Conservation (phyloP, 2,797 vertebrate genomes). For the Mastacembelus armatus region DNA sequence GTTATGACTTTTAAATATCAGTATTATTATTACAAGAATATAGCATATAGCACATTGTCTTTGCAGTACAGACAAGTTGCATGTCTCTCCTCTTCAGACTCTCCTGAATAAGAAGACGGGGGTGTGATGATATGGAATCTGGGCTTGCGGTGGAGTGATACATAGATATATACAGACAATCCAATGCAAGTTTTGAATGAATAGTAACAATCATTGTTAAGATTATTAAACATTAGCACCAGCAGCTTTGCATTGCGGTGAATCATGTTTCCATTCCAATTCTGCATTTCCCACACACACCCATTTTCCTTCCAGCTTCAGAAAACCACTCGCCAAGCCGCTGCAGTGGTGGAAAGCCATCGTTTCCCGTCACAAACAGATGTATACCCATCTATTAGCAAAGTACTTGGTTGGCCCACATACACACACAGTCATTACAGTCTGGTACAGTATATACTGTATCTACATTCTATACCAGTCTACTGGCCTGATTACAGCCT, state of each 20-base stretch:
- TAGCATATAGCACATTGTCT: no score
- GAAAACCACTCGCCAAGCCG: constrained; percentile 57
- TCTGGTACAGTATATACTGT: constrained; percentile 9
- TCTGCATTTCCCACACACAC: constrained; percentile 65
- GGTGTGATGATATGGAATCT: no score
- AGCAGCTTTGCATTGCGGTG: constrained; percentile 33
- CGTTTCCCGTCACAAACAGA: constrained; percentile 74
- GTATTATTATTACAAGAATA: no score
- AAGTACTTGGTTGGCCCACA: constrained; percentile 17
- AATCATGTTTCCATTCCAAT: constrained; percentile 56
- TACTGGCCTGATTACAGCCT: constrained; percentile 60
- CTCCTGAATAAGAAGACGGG: not conserved
- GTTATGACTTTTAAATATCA: no score
- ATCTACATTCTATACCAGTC: constrained; percentile 24
- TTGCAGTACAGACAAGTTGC: no score
- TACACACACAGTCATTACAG: constrained; percentile 17
- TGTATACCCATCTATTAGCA: constrained; percentile 69
- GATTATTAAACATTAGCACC: constrained; percentile 22
- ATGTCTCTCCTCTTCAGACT: not conserved
- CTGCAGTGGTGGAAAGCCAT: constrained; percentile 65
- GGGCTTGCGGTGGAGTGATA: no score
- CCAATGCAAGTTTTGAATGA: no score
- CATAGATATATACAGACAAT: no score
- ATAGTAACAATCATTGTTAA: constrained; percentile 21
- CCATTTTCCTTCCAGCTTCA: constrained; percentile 65